phyloP scores from a whole-genome alignment of 2,888 invertebrate species.

The Salpingus planirostris region DNA sequence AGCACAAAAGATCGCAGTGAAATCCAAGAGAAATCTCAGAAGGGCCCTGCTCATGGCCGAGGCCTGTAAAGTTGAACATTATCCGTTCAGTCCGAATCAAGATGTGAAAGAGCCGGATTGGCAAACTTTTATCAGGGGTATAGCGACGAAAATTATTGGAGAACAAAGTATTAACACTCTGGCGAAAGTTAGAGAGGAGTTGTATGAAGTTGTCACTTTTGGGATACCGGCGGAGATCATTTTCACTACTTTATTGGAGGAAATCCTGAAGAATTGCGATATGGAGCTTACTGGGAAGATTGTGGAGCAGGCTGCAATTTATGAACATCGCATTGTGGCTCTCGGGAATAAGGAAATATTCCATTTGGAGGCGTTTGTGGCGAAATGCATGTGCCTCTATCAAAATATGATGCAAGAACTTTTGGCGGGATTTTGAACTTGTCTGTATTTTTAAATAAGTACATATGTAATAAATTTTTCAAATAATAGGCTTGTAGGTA shows the following conservation, averaged over 20 bases:
- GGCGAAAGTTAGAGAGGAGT: conserved; percentile 71
- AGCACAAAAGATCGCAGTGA: conserved; percentile 65
- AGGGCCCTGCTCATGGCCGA: conserved; percentile 90
- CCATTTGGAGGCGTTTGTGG: conserved; percentile 95
- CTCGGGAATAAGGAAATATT: conserved; percentile 91
- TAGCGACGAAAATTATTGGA: conserved; percentile 50
- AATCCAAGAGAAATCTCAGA: conserved; percentile 80
- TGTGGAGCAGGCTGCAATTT: conserved; percentile 75
- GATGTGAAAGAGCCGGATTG: conserved; percentile 85
- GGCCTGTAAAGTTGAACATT: conserved; percentile 82
- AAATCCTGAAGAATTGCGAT: conserved; percentile 83
- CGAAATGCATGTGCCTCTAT: conserved; percentile 92
- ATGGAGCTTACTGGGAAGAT: conserved; percentile 69
- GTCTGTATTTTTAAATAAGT: too few species aligned
- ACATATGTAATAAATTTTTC: too few species aligned
- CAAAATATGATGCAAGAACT: conserved; percentile 77
- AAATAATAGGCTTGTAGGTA: too few species aligned
- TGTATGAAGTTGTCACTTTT: conserved; percentile 91
- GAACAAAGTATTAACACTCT: conserved; percentile 83
- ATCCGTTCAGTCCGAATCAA: conserved; percentile 72
- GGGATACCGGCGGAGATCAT: conserved; percentile 90
- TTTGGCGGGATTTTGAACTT: too few species aligned
- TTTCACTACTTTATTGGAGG: conserved; percentile 76
- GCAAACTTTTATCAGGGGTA: conserved; percentile 79
- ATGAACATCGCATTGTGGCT: conserved; percentile 88